phyloP scores from a whole-genome alignment of 2,113 vertebrate species.

The Cercopithecus mona region DNA sequence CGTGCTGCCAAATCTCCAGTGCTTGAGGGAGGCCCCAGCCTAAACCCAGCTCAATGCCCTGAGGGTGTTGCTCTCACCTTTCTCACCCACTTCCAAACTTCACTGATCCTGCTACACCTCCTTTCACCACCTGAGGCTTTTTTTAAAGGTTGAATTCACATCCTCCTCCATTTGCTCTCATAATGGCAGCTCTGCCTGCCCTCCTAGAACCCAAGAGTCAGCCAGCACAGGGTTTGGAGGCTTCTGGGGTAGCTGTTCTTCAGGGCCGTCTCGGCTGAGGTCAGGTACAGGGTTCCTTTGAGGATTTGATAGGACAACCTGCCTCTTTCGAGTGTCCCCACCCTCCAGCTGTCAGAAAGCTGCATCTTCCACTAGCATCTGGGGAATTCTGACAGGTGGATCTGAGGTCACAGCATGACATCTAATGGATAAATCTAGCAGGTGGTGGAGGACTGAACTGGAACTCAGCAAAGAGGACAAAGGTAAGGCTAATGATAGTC shows the following conservation, averaged over 20 bases:
- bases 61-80: conserved; percentile 39
- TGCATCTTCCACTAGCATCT: background rate
- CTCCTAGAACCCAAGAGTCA: background rate
- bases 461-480: conserved; percentile 15
- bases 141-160: conserved; percentile 19
- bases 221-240: background rate
- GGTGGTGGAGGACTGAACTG: background rate
- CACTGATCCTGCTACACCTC: background rate
- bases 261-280: background rate
- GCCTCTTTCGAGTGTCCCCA: background rate
- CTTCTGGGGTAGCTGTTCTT: background rate
- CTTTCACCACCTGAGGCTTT: background rate
- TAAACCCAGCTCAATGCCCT: background rate
- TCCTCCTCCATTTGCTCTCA: background rate
- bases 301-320: background rate
- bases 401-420: background rate
- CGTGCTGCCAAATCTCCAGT: background rate
- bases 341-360: conserved; percentile 5
- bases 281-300: background rate
- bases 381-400: background rate
- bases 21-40: conserved; percentile 22
- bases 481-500: background rate
- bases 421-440: background rate
- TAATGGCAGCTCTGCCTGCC: background rate
- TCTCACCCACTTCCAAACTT: background rate